Evolutionary conservation across 2,113 vertebrate genomes (phyloP).

Genomic region (Aspiorhynchus laticeps): DNA sequence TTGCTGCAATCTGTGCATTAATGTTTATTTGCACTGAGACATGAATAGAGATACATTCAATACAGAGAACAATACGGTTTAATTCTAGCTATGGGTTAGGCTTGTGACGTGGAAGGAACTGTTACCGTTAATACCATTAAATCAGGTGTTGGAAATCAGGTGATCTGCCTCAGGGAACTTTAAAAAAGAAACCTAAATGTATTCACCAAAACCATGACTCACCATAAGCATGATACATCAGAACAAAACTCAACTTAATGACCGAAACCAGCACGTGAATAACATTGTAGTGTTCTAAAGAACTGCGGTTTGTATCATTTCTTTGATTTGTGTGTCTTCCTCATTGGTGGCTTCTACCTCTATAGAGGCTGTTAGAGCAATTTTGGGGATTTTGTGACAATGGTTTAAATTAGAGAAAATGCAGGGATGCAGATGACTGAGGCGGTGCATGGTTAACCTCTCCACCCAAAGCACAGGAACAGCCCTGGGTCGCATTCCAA

Average conservation of each 20-base stretch:
- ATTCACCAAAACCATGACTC: slow-evolving; percentile 16
- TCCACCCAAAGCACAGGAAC: slow-evolving; percentile 15
- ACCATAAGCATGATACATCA: slow-evolving; percentile 3
- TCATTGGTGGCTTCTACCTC: background rate
- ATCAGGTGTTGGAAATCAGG: slow-evolving; percentile 1
- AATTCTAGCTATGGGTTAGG: background rate
- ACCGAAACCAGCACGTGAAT: background rate
- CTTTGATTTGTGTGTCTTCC: background rate
- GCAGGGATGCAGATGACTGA: background rate
- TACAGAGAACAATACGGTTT: background rate
- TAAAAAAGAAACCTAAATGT: background rate
- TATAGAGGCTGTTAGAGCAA: background rate
- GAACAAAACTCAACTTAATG: background rate
- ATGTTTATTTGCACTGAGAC: background rate
- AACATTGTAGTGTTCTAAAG: background rate
- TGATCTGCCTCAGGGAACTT: background rate
- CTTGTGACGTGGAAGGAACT: background rate
- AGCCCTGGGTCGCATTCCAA: slow-evolving; percentile 17
- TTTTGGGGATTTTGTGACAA: background rate
- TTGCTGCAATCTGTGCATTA: background rate
- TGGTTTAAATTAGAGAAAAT: background rate
- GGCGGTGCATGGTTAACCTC: background rate
- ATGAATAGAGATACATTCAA: background rate
- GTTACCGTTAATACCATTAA: background rate
- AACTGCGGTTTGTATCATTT: background rate